Conservation (phyloP, 2,113 vertebrate species). For the Arenaria interpres region DNA sequence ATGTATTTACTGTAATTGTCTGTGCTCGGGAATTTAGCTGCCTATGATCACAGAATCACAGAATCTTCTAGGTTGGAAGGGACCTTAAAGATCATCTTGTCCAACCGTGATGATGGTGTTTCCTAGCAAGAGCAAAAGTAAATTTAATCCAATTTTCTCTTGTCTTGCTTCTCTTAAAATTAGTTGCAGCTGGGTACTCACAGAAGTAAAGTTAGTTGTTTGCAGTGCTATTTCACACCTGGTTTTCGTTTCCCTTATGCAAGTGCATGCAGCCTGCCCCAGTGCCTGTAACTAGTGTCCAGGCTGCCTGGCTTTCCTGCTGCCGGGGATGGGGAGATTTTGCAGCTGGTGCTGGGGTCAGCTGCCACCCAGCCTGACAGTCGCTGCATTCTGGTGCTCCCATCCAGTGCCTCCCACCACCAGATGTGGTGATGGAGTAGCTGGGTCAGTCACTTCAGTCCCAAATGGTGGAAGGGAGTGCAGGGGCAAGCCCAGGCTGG, state of each 20-base stretch:
- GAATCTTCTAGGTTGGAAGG: too few relatives aligned
- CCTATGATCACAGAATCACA: too few relatives aligned
- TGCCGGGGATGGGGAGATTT: background rate
- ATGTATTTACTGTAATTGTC: background rate
- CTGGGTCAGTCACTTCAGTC: background rate
- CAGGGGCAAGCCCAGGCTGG: background rate
- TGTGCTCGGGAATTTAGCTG: background rate
- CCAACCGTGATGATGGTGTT: too few relatives aligned
- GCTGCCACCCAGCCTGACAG: background rate
- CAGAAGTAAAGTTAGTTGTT: background rate
- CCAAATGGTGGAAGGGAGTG: fast-evolving
- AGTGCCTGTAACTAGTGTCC: background rate
- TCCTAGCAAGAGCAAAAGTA: background rate
- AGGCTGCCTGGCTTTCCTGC: background rate
- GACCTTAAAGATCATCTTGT: too few relatives aligned
- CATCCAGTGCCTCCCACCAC: fast-evolving
- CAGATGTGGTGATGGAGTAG: background rate
- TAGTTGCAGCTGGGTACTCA: background rate
- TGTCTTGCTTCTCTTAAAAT: background rate
- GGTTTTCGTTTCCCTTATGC: background rate
- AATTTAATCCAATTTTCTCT: background rate
- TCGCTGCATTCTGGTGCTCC: background rate
- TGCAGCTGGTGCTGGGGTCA: background rate
- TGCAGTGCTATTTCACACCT: background rate
- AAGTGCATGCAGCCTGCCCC: background rate